Evolutionary conservation across 2,888 invertebrate genomes (phyloP), one percentile per base, ranked within the genome.

Genomic region (Pteria penguin): DNA sequence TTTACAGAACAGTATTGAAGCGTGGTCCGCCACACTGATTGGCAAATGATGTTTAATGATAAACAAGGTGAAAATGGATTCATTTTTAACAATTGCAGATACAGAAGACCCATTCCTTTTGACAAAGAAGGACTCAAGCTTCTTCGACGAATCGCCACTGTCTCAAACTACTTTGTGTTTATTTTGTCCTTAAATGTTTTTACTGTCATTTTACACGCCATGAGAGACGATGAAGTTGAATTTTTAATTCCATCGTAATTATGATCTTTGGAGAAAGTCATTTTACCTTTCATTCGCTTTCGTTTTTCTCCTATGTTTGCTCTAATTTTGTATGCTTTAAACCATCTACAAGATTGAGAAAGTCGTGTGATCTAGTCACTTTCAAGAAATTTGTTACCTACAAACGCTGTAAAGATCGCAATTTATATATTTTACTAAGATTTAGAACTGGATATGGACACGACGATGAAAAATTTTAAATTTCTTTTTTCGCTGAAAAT

Each of bases 1-100:
- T 63, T 24, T 31, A 11, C 24, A n/a, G 45, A 72, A 60, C 14
- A 65, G 55, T 55, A 57, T 65, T 27, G 65, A 24, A 26, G 72
- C 72, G 60, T 72, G 45, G 29, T 66, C 72, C 24, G 65, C 31
- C 4, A 66, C 27, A 22, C 22, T n/a, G 22, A 72, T 36, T n/a
- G 72, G 72, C 14, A 66, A n/a, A 31, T 72, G 66, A 55, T 72
- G 72, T 58, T 66, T 60, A 45, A 72, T 60, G 5, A 67, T 29
- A 61, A 67, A 72, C n/a, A 33, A 33, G 2, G 72, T 66, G 57
- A 66, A 72, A 5, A 66, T 24, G 27, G 27, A 68, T 57, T 68
- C 55, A 3, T 55, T n/a, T 52, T 31, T 68, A 0, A 22, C 26
- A 5, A 29, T 32, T 26, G 55, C 67, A n/a, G n/a, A n/a, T n/a